phyloP scores from a whole-genome alignment of 2,797 vertebrate genomes.

The Hoplostethus mediterraneus region DNA sequence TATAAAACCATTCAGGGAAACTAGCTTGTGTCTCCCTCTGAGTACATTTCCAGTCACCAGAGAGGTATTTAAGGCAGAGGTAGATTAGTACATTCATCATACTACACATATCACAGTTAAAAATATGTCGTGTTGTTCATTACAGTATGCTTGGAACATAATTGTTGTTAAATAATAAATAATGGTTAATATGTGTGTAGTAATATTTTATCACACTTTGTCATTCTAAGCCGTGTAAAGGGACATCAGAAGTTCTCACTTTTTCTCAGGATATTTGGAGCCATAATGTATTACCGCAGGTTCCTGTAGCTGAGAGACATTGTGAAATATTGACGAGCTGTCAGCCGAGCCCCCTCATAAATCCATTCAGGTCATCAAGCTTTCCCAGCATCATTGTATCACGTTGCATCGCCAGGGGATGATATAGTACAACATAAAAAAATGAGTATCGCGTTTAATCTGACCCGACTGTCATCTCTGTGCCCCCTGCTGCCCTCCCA shows the following conservation, averaged over 20 bases:
- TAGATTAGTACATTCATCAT: conserved; percentile 11
- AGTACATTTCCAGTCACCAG: not conserved
- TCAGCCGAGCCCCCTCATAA: conserved; percentile 66
- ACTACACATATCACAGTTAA: not conserved
- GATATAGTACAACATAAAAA: conserved; percentile 45
- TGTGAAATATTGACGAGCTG: conserved; percentile 78
- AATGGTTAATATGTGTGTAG: too few relatives aligned
- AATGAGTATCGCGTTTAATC: conserved; percentile 55
- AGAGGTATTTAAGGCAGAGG: not conserved
- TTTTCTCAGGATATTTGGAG: conserved; percentile 43
- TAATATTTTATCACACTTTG: not conserved
- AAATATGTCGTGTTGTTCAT: conserved; percentile 37
- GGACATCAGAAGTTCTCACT: conserved; percentile 20
- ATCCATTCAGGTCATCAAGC: conserved; percentile 74
- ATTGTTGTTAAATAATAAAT: too few relatives aligned
- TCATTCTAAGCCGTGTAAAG: not conserved
- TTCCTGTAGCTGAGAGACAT: conserved; percentile 39
- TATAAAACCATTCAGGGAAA: conserved; percentile 6
- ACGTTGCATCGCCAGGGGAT: conserved; percentile 69
- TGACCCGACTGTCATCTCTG: conserved; percentile 72
- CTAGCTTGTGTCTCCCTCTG: not conserved
- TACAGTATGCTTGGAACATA: not conserved
- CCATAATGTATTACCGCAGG: conserved; percentile 59
- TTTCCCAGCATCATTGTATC: conserved; percentile 70
- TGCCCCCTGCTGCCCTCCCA: conserved; percentile 65